Base-by-base conservation (phyloP, 1,140 invertebrate genomes). In the Platyura marginata region DNA sequence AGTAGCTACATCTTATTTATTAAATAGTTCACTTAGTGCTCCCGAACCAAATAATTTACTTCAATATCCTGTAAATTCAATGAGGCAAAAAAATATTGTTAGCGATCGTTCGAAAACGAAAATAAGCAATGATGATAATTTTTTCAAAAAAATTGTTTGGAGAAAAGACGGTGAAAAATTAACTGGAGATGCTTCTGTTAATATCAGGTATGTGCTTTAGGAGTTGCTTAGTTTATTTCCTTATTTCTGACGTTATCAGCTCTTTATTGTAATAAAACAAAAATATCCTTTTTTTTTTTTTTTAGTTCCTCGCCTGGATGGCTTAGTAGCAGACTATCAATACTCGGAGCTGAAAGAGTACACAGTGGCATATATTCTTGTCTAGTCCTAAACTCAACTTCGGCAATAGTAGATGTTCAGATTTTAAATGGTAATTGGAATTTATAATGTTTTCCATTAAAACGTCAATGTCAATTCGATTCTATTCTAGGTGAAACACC, bases 291-390 rank as follows among this genome's bases (percentile, higher is more conserved):
- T 13, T 44, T 20, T 47, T 25, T 40, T 5, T 39, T 41, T 51
- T 33, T 11, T 34, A 63, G 61, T 42, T 53, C 59, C 23, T 60
- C 57, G 38, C 55, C 51, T 42, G 53, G 51, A 39, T 59, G 57
- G 57, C 49, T 57, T 9, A 59, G 44, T 5, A 59, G 57, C 48
- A 49, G 57, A 16, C 51, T 63, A 44, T 54, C 59, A 15, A 58
- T 63, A 41, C 42, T 46, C 11, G 57, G 60, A 45, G 61, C 61
- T 16, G 59, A 60, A 37, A 51, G 60, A 40, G 51, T 54, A 0
- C 57, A 63, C 43, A 63, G 59, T 43, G 61, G 61, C 21, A 57
- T 59, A 29, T 63, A 63, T 50, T 56, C 60, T 29, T 63, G 61
- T 49, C 61, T 58, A 15, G 54, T 63, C 29, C 51, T 55, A 6